Evolutionary conservation across 2,113 vertebrate genomes (phyloP).

Genomic region (Xenopus tropicalis): DNA sequence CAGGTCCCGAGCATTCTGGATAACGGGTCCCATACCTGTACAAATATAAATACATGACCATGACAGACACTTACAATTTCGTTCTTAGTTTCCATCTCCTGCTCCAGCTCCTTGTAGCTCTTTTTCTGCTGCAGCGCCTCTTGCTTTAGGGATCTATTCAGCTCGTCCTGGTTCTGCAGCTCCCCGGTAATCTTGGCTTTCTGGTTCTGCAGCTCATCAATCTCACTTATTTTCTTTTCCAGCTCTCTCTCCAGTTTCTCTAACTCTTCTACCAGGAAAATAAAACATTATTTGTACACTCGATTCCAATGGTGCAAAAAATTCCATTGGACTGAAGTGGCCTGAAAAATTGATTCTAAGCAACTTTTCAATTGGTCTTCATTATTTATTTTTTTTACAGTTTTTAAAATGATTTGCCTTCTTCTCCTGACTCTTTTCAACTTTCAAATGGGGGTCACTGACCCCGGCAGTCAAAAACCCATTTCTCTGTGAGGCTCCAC

Average conservation of each 20-base stretch:
- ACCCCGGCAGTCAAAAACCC: too few species aligned
- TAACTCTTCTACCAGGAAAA: constrained; percentile 65
- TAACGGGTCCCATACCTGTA: too few species aligned
- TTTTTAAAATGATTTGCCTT: too few species aligned
- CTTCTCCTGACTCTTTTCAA: too few species aligned
- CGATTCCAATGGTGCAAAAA: too few species aligned
- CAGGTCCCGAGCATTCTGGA: too few species aligned
- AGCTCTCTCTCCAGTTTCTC: constrained; percentile 74
- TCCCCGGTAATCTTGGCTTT: constrained; percentile 63
- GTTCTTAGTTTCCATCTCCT: constrained; percentile 71
- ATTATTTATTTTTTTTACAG: too few species aligned
- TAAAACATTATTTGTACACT: background rate
- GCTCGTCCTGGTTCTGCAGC: constrained; percentile 64
- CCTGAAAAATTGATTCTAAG: too few species aligned
- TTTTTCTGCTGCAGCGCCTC: constrained; percentile 63
- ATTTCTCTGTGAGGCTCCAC: too few species aligned
- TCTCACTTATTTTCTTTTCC: constrained; percentile 63
- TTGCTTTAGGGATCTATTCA: constrained; percentile 67
- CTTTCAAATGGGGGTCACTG: too few species aligned
- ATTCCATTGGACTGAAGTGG: too few species aligned
- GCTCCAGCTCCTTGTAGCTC: constrained; percentile 61
- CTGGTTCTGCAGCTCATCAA: constrained; percentile 62
- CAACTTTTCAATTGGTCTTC: too few species aligned
- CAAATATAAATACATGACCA: background rate
- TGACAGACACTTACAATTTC: constrained; percentile 67